These are phyloP conservation scores for Ceratina australensis DNA, from an alignment of 1,140 invertebrate genomes.

Conservation along the genomic window DNA sequence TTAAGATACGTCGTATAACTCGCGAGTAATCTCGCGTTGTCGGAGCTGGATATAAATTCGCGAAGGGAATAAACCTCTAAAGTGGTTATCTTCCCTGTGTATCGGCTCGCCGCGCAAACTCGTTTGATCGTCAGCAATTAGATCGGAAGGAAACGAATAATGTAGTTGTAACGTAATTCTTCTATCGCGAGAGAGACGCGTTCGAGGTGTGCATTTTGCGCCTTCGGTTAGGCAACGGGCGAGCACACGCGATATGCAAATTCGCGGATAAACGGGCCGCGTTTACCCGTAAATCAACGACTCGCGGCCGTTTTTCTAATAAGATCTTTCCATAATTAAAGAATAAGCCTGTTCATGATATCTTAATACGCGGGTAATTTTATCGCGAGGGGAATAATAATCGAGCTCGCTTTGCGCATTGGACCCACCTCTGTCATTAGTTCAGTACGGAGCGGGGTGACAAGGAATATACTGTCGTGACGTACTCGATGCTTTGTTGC, in stretches of 20 bases:
- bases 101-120: constrained; percentile 4
- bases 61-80: constrained; percentile 19
- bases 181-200: constrained; percentile 14
- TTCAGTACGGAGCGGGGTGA: constrained; percentile 19
- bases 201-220: constrained; percentile 8
- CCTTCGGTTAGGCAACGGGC: constrained; percentile 39
- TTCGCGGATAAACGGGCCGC: constrained; percentile 60
- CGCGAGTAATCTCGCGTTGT: constrained; percentile 47
- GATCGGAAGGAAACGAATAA: constrained; percentile 20
- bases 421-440: constrained; percentile 28
- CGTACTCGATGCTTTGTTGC: not conserved
- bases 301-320: constrained; percentile 53
- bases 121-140: constrained; percentile 41
- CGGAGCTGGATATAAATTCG: constrained; percentile 42
- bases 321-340: constrained; percentile 63
- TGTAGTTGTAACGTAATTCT: constrained; percentile 24
- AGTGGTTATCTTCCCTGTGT: not conserved
- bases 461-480: constrained; percentile 24
- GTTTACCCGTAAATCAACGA: constrained; percentile 60
- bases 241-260: constrained; percentile 71
- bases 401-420: not conserved
- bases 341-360: constrained; percentile 24
- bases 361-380: constrained; percentile 20
- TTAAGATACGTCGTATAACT: constrained; percentile 26
- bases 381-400: constrained; percentile 15